Evolutionary conservation across 2,888 invertebrate genomes (phyloP).

Genomic region (Venusia cambrica): DNA sequence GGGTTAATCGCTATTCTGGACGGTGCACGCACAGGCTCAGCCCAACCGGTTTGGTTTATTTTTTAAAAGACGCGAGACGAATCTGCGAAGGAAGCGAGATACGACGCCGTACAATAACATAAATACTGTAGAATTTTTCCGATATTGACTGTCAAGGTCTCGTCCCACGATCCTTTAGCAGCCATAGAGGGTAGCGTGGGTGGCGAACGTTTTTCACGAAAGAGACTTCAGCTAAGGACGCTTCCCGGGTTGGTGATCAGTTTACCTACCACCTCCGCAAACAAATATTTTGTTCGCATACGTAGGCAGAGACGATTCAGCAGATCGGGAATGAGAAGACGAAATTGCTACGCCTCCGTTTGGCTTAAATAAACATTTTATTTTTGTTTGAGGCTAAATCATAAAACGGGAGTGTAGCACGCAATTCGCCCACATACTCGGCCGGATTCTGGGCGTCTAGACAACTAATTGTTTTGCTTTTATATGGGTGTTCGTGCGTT

Average conservation of each 20-base stretch:
- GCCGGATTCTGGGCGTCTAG: slow-evolving; percentile 26
- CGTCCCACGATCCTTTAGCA: slow-evolving; percentile 26
- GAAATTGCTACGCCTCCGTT: slow-evolving; percentile 47
- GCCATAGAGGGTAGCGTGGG: slow-evolving; percentile 40
- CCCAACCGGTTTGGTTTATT: slow-evolving; percentile 63
- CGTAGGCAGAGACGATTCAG: slow-evolving; percentile 44
- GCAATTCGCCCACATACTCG: slow-evolving; percentile 41
- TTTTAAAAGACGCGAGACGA: slow-evolving; percentile 42
- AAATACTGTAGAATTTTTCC: slow-evolving; percentile 41
- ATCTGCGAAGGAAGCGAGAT: slow-evolving; percentile 47
- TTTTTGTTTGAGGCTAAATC: slow-evolving; percentile 29
- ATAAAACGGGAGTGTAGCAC: slow-evolving; percentile 41
- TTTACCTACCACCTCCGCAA: slow-evolving; percentile 47
- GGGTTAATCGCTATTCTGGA: slow-evolving; percentile 69
- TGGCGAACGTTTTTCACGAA: slow-evolving; percentile 34
- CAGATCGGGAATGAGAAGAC: slow-evolving; percentile 38
- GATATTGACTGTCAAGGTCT: slow-evolving; percentile 27
- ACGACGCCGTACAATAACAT: slow-evolving; percentile 37
- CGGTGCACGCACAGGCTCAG: slow-evolving; percentile 42
- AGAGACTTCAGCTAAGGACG: slow-evolving; percentile 38
- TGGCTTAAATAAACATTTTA: slow-evolving; percentile 38
- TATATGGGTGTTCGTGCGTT: slow-evolving; percentile 31
- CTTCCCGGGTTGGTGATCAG: slow-evolving; percentile 29
- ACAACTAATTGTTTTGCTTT: slow-evolving; percentile 27
- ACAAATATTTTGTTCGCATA: slow-evolving; percentile 44